phyloP scores from a whole-genome alignment of 2,888 invertebrate species.

The Tolmerus cingulatus region DNA sequence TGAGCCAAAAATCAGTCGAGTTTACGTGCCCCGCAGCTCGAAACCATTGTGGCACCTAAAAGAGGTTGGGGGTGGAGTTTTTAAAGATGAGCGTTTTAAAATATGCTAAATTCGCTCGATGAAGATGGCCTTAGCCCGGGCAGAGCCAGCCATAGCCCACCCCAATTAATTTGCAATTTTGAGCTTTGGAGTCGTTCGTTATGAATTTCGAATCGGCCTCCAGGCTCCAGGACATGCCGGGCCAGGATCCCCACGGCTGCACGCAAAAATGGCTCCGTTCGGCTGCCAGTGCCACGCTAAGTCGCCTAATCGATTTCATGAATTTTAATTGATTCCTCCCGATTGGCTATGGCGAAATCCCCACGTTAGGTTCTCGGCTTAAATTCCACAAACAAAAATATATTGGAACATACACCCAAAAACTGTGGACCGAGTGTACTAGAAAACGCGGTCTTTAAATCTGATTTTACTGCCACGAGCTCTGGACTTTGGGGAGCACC shows the following conservation, averaged over 20 bases:
- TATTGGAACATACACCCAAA: neutral
- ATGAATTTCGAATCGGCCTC: neutral
- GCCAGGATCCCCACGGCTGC: neutral
- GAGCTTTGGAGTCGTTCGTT: neutral
- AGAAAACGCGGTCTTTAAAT: neutral
- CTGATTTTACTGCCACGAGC: neutral
- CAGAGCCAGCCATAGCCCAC: neutral
- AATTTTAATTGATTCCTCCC: neutral
- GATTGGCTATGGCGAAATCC: neutral
- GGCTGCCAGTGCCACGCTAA: neutral
- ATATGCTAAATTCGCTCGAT: neutral
- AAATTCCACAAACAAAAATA: neutral
- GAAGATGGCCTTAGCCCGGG: neutral
- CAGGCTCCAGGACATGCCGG: neutral
- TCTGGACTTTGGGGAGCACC: neutral
- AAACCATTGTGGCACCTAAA: neutral
- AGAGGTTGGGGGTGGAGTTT: neutral
- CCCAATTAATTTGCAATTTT: neutral
- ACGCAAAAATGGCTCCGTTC: neutral
- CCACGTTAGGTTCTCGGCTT: neutral
- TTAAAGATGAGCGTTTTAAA: neutral
- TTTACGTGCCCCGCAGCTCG: neutral
- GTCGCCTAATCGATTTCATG: neutral
- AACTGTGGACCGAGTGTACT: neutral
- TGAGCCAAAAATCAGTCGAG: neutral